phyloP scores from a whole-genome alignment of 2,113 vertebrate genomes.

The Tragulus kanchil region DNA sequence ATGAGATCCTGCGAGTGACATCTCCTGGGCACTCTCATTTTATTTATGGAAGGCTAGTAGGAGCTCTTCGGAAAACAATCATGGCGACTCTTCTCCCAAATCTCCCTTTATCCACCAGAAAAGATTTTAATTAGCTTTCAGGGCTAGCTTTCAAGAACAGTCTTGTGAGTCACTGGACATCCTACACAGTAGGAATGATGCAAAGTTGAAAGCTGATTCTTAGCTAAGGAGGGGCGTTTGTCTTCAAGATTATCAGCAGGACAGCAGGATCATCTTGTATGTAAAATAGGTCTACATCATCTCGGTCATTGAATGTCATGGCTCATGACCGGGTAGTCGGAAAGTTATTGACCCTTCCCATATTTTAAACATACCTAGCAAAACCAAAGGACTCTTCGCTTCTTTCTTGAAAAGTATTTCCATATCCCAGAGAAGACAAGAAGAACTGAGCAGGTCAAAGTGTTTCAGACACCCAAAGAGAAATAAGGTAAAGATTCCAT shows the following conservation, averaged over 20 bases:
- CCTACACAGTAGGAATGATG: constrained; percentile 73
- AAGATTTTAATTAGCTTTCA: constrained; percentile 92
- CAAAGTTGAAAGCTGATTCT: constrained; percentile 74
- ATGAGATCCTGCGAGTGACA: constrained; percentile 95
- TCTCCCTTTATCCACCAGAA: constrained; percentile 88
- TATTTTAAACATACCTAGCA: constrained; percentile 68
- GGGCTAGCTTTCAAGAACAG: constrained; percentile 88
- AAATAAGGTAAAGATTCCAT: constrained; percentile 76
- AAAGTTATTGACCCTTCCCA: constrained; percentile 74
- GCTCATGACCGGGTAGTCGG: constrained; percentile 32
- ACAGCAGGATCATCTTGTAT: constrained; percentile 66
- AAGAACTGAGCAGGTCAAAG: constrained; percentile 68
- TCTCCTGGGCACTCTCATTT: constrained; percentile 96
- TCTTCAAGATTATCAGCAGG: constrained; percentile 71
- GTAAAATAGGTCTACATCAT: constrained; percentile 67
- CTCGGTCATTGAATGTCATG: constrained; percentile 51
- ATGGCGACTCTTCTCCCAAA: constrained; percentile 87
- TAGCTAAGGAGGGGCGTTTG: constrained; percentile 65
- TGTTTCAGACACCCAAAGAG: constrained; percentile 57
- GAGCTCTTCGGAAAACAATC: too few species aligned
- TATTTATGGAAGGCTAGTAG: too few species aligned
- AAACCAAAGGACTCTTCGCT: constrained; percentile 57
- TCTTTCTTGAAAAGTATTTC: constrained; percentile 57
- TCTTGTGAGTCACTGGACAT: constrained; percentile 84
- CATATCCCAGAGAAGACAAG: constrained; percentile 20